Conservation (phyloP, 2,888 invertebrate genomes). For the Resseliella maxima region DNA sequence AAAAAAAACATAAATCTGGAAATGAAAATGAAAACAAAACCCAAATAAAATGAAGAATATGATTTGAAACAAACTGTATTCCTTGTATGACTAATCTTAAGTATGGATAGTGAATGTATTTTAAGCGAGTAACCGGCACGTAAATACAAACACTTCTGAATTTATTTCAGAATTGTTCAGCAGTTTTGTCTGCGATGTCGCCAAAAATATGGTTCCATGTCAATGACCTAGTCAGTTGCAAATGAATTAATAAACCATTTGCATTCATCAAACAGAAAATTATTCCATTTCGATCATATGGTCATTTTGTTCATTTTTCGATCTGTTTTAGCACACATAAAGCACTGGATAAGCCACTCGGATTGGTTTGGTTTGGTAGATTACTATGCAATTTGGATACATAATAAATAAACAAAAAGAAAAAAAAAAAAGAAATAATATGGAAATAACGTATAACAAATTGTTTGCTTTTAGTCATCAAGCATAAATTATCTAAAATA, state of each 20-base stretch:
- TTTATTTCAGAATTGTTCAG: conserved; percentile 45
- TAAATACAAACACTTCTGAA: not conserved
- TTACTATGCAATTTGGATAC: not conserved
- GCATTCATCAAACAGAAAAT: conserved; percentile 21
- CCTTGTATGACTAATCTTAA: not conserved
- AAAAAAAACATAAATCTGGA: not conserved
- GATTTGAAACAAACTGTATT: conserved; percentile 2
- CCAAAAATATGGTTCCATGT: not conserved
- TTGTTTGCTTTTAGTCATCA: not conserved
- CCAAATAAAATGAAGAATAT: not conserved
- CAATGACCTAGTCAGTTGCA: conserved; percentile 22
- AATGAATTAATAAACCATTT: conserved; percentile 50
- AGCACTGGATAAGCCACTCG: not conserved
- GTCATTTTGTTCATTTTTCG: not conserved
- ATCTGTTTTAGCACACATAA: conserved; percentile 26
- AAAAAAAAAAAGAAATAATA: not conserved
- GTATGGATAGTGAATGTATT: not conserved
- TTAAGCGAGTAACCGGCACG: not conserved
- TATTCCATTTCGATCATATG: conserved; percentile 21
- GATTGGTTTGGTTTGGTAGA: not conserved
- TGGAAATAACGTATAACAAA: not conserved
- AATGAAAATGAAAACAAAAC: too few relatives aligned
- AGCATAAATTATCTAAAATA: conserved; percentile 15
- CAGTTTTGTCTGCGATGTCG: not conserved
- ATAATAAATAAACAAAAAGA: not conserved